Evolutionary conservation across 2,797 vertebrate species (phyloP).

Genomic region (Sebastes paucispinis): DNA sequence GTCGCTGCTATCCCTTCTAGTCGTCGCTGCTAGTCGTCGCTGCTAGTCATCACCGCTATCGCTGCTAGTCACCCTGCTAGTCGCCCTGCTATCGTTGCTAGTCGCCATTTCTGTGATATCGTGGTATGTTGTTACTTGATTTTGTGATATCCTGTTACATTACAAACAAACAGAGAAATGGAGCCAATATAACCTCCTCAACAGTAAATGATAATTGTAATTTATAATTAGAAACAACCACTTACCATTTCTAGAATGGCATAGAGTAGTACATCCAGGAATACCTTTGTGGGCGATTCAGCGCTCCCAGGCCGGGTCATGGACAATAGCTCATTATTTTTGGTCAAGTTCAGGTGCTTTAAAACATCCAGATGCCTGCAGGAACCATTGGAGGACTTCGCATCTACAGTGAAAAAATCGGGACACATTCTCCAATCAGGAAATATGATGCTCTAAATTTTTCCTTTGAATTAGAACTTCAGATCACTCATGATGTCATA

Average conservation of each 20-base stretch:
- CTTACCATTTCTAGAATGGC: slow-evolving; percentile 60
- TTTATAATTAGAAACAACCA: not conserved
- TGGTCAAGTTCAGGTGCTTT: slow-evolving; percentile 53
- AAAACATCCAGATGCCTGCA: slow-evolving; percentile 63
- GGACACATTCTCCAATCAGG: not conserved
- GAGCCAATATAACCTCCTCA: not conserved
- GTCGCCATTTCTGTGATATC: too few relatives aligned
- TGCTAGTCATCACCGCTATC: too few relatives aligned
- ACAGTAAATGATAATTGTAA: not conserved
- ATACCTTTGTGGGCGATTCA: not conserved
- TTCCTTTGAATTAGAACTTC: not conserved
- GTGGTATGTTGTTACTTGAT: not conserved
- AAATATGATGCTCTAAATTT: not conserved
- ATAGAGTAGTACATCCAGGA: slow-evolving; percentile 31
- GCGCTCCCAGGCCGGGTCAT: slow-evolving; percentile 35
- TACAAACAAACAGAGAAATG: not conserved
- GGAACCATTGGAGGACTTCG: not conserved
- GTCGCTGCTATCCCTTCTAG: too few relatives aligned
- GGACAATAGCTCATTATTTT: slow-evolving; percentile 40
- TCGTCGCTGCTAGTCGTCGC: too few relatives aligned
- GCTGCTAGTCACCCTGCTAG: too few relatives aligned
- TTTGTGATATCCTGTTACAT: not conserved
- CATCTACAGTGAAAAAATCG: not conserved
- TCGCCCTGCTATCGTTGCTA: too few relatives aligned
- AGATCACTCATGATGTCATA: not conserved